phyloP scores from a whole-genome alignment of 2,113 vertebrate species.

The Phrynosoma platyrhinos region DNA sequence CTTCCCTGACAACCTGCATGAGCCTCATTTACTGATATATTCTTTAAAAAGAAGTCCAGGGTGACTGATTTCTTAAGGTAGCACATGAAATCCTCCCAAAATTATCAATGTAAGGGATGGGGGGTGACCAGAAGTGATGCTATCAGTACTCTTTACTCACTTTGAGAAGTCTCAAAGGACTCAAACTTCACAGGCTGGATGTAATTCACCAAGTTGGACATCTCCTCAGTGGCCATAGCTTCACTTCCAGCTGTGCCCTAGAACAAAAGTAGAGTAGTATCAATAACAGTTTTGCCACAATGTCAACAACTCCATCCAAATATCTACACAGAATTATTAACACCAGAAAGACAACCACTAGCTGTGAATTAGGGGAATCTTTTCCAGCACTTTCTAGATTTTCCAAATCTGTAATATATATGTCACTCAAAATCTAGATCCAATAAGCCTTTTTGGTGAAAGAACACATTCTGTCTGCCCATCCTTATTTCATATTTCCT shows the following conservation, averaged over 20 bases:
- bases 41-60: background rate
- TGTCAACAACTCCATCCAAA: background rate
- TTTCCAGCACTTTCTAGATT: background rate
- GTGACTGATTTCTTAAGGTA: background rate
- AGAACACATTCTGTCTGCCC: background rate
- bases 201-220: slow-evolving; percentile 98
- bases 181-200: slow-evolving; percentile 98
- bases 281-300: background rate
- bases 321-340: background rate
- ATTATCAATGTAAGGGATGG: background rate
- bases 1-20: background rate
- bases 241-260: slow-evolving; percentile 96
- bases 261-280: slow-evolving; percentile 20
- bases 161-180: slow-evolving; percentile 94
- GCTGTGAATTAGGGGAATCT: background rate
- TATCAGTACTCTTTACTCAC: slow-evolving; percentile 77
- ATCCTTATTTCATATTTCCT: background rate
- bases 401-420: background rate
- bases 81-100: background rate
- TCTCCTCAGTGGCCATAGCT: slow-evolving; percentile 96
- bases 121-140: background rate
- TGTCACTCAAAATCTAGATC: background rate
- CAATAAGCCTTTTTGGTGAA: background rate
- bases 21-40: background rate
- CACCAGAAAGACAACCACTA: background rate